Conservation (phyloP, 30 jellyfish, hydroid and myxozoan species). For the Morbakka virulenta region DNA sequence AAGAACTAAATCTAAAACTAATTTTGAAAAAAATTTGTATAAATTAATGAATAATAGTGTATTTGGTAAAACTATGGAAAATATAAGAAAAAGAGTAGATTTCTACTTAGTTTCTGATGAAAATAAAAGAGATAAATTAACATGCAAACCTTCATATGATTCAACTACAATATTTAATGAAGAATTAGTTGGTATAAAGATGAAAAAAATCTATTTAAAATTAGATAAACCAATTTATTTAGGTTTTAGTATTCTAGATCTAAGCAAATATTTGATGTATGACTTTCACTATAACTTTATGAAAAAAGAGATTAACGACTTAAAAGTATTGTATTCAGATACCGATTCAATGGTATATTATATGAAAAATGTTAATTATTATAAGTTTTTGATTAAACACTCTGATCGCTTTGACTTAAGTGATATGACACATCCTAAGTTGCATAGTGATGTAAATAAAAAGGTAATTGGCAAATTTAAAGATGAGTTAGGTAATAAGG, state of each 20-base stretch:
- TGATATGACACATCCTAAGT: too few species aligned
- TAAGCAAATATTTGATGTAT: conserved; percentile 53
- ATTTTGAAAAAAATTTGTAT: conserved; percentile 53
- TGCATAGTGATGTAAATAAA: too few species aligned
- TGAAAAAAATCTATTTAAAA: conserved; percentile 7
- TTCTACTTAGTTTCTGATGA: conserved; percentile 15
- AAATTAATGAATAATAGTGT: conserved; percentile 62
- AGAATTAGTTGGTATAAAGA: conserved; percentile 33
- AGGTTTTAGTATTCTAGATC: conserved; percentile 47
- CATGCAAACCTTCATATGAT: conserved; percentile 34
- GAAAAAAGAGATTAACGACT: background rate
- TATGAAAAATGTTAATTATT: too few species aligned
- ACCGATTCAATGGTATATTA: too few species aligned
- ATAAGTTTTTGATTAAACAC: too few species aligned
- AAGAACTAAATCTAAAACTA: conserved; percentile 29
- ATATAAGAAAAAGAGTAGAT: conserved; percentile 52
- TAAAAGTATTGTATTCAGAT: conserved; percentile 45
- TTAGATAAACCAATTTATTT: conserved; percentile 54
- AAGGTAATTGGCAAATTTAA: conserved; percentile 47
- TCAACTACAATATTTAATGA: conserved; percentile 34
- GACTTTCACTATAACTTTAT: conserved; percentile 65
- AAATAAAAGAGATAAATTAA: background rate
- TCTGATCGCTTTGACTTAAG: too few species aligned
- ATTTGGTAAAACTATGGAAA: conserved; percentile 67
- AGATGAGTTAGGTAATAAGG: conserved; percentile 33